Evolutionary conservation across 2,888 invertebrate species (phyloP), one percentile per base, ranked within the genome.

Genomic region (Strigamia transsilvanica): DNA sequence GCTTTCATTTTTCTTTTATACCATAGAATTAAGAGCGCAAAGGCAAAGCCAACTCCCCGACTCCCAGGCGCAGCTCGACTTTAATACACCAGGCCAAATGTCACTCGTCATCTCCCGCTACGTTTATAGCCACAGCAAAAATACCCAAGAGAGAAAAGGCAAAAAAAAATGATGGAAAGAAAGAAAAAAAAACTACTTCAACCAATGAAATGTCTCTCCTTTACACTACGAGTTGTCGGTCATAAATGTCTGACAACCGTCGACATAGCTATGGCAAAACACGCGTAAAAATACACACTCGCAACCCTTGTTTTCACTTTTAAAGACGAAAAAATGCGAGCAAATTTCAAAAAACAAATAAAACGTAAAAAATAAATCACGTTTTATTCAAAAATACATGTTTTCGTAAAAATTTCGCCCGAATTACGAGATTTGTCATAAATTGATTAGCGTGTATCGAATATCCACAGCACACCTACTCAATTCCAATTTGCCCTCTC

Each of bases 121-220:
- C 73, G 73, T 73, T 73, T 73, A 73, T 73, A 73, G 73, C 73
- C 73, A 32, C 73, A 73, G 73, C 73, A 73, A 73, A 73, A 73
- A 73, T 73, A 73, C 73, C 73, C 73, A n/a, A 73, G 73, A 73
- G 73, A 73, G 73, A 73, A 73, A 73, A 73, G 21, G 21, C 56
- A 18, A 18, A 56, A n/a, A 27, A 66, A 27, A 66, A 66, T n/a
- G n/a, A n/a, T n/a, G n/a, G n/a, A 27, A 27, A 27, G 3, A 27
- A 27, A 27, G 3, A 27, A 27, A 73, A 73, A 27, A 73, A 73
- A 73, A 73, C 73, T 73, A 73, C 73, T 73, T 73, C 73, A 32
- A 32, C 73, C 73, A 73, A 73, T 73, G 73, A 73, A 73, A 73
- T 73, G 73, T 73, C 73, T 73, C 73, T 73, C 73, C 73, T 73